Percentiles rank a stretch among this genome's conserved stretches.
Conservation (phyloP, 1,140 invertebrate genomes). For the Sipha flava region DNA sequence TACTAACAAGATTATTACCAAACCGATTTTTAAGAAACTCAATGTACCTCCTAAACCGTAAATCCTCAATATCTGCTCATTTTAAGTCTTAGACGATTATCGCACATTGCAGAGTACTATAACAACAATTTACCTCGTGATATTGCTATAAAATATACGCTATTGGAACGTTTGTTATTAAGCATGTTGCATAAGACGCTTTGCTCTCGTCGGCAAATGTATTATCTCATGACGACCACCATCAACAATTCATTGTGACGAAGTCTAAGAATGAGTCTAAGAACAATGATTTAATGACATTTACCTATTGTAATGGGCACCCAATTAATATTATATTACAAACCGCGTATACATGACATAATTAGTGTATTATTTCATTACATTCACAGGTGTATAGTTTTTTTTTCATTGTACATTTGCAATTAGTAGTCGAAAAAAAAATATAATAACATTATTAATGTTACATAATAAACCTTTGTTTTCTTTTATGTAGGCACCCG, state of each 20-base stretch:
- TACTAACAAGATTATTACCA: too few relatives aligned
- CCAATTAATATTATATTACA: not conserved
- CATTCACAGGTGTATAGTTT: not conserved
- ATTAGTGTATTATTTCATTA: not conserved
- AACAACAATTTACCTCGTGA: too few relatives aligned
- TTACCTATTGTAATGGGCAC: not conserved
- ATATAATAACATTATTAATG: not conserved
- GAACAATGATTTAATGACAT: not conserved
- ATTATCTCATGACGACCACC: not conserved
- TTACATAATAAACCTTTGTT: not conserved
- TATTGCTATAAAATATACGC: not conserved
- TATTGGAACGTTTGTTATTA: not conserved
- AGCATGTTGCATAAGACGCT: not conserved
- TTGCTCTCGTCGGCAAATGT: not conserved
- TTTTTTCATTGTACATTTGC: not conserved
- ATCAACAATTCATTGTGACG: not conserved
- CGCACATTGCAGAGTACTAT: too few relatives aligned
- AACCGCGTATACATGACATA: not conserved
- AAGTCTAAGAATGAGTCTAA: not conserved
- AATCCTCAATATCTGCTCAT: too few relatives aligned
- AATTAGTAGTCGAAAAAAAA: not conserved
- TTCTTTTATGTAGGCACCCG: not conserved
- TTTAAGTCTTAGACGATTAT: too few relatives aligned
- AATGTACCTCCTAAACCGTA: too few relatives aligned
- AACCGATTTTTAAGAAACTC: too few relatives aligned